phyloP scores from a whole-genome alignment of 2,113 vertebrate species.

The Caranx ignobilis region DNA sequence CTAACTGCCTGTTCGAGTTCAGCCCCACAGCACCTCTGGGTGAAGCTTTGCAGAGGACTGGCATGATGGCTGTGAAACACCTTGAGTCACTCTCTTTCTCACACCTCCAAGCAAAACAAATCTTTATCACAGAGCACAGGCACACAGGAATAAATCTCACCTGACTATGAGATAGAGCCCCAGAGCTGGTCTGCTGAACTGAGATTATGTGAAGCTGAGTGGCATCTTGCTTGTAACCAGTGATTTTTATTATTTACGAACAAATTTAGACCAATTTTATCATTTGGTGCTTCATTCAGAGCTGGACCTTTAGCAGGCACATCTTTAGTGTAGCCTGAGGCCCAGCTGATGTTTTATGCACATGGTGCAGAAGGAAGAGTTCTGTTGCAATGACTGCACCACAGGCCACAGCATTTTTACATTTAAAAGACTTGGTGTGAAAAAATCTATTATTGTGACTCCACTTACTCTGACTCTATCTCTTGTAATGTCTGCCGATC shows the following conservation, averaged over 20 bases:
- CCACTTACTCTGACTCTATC: neutral
- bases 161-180: conserved; percentile 24
- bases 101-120: conserved; percentile 60
- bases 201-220: neutral
- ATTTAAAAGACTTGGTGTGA: neutral
- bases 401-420: neutral
- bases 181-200: conserved; percentile 25
- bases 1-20: conserved; percentile 43
- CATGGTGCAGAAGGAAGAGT: conserved; percentile 36
- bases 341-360: conserved; percentile 48
- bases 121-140: conserved; percentile 47
- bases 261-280: conserved; percentile 20
- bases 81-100: conserved; percentile 53
- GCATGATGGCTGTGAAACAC: conserved; percentile 38
- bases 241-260: conserved; percentile 25
- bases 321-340: conserved; percentile 27
- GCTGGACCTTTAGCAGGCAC: conserved; percentile 21
- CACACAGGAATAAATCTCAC: conserved; percentile 40
- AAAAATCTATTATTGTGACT: neutral
- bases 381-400: conserved; percentile 25
- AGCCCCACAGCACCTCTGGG: conserved; percentile 44
- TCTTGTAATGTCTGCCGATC: neutral
- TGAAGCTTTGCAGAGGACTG: conserved; percentile 46
- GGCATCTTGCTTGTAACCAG: conserved; percentile 7
- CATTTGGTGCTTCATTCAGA: neutral